Evolutionary conservation across 2,797 vertebrate genomes (phyloP).

Genomic region (Pseudomugil gertrudae): DNA sequence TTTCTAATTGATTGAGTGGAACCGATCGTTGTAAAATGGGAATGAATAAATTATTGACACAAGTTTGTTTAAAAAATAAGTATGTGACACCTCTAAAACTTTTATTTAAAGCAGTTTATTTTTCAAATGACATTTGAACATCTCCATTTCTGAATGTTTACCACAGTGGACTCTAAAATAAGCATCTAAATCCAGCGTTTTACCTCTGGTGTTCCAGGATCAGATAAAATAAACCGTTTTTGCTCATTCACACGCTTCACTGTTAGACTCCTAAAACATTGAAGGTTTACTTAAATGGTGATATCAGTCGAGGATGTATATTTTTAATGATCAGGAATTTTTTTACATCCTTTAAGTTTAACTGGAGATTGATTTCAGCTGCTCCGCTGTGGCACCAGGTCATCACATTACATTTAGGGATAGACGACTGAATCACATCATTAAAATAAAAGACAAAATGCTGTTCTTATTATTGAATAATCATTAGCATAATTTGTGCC

Average conservation of each 20-base stretch:
- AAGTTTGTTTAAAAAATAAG: constrained; percentile 62
- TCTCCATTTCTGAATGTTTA: constrained; percentile 8
- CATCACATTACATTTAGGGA: background rate
- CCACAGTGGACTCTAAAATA: background rate
- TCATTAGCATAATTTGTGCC: background rate
- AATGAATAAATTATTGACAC: constrained; percentile 87
- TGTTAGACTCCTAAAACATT: too few species aligned
- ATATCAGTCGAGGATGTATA: background rate
- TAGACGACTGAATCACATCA: background rate
- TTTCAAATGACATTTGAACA: constrained; percentile 29
- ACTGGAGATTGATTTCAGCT: background rate
- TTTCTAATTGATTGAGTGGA: constrained; percentile 67
- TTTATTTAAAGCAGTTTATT: constrained; percentile 44
- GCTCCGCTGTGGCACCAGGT: too few species aligned
- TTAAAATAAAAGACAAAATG: background rate
- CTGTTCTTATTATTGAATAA: background rate
- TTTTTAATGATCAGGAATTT: too few species aligned
- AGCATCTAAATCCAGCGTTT: background rate
- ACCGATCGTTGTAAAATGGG: constrained; percentile 75
- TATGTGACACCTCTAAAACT: constrained; percentile 53
- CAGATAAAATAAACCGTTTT: too few species aligned
- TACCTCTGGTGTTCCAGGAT: background rate
- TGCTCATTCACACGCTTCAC: too few species aligned
- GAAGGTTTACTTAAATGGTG: background rate
- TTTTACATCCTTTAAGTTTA: background rate